Evolutionary conservation across 2,888 invertebrate species (phyloP).

Genomic region (Drosophila gaucha): DNA sequence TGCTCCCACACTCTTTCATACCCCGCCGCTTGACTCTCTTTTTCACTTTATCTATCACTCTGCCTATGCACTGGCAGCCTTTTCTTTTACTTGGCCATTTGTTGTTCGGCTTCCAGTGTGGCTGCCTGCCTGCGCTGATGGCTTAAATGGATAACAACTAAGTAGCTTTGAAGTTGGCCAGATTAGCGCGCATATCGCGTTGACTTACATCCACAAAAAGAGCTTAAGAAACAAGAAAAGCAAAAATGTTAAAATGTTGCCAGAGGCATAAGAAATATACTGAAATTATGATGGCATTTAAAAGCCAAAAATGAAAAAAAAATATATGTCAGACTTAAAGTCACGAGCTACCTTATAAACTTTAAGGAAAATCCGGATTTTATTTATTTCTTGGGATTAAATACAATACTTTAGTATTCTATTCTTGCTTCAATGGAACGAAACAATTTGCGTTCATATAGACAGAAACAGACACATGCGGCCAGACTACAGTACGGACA

Average conservation of each 20-base stretch:
- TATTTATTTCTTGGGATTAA: no score
- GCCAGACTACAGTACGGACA: no score
- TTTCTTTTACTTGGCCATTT: slow-evolving; percentile 64
- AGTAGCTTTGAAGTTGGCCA: slow-evolving; percentile 76
- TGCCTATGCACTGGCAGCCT: slow-evolving; percentile 23
- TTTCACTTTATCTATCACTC: slow-evolving; percentile 8
- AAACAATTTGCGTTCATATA: no score
- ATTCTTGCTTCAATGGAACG: no score
- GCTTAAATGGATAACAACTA: slow-evolving; percentile 78
- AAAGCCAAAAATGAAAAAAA: background rate
- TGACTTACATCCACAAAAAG: slow-evolving; percentile 54
- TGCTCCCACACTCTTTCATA: slow-evolving; percentile 5
- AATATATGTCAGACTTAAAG: background rate
- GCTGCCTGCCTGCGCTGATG: slow-evolving; percentile 61
- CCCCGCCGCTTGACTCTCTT: slow-evolving; percentile 8
- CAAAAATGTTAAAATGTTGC: slow-evolving; percentile 1
- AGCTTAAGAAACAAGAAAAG: slow-evolving; percentile 43
- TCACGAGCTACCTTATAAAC: no score
- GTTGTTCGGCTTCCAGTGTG: slow-evolving; percentile 34
- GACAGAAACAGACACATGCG: no score
- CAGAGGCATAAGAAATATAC: slow-evolving; percentile 41
- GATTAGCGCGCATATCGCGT: slow-evolving; percentile 75
- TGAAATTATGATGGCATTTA: slow-evolving; percentile 9
- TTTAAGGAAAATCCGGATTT: no score
- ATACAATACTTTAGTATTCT: no score